Base-by-base conservation (phyloP, 2,113 vertebrate species). In the Euleptes europaea region DNA sequence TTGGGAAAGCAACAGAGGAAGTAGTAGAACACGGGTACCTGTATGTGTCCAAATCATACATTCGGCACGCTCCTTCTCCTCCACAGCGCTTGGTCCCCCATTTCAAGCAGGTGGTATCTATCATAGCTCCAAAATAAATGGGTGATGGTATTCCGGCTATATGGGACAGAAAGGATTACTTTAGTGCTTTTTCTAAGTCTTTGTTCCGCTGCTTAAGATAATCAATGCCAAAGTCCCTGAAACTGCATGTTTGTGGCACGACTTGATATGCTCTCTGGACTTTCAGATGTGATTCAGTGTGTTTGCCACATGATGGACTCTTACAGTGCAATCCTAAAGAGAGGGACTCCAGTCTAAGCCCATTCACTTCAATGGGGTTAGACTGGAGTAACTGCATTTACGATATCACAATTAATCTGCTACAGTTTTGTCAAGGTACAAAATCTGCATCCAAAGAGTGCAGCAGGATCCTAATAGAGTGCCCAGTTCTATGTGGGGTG, bases 131-230 rank as follows among this genome's bases (percentile, higher is more conserved):
- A 54, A 98, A 99, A 92, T 98, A 99, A 88, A 99, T 97, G 1
- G 98, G 97, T 82, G 98, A 97, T 63, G 98, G 98, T 82, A 99
- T 99, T 79, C 98, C 98, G 95, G 97, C 99, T 99, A 85, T 49
- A 90, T 86, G 78, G 26, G 69, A 42, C 19, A 86, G 79, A 11
- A 69, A 19, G 8, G n/a, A 83, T 21, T 84, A 51, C 40, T 44
- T 2, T 26, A 92, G 81, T 15, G 3, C 15, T 9, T 77, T 90
- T 28, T 40, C 17, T 86, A 73, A 91, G 17, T 0, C 15, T 82
- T 69, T 74, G 19, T 75, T 80, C 49, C 65, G 3, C 7, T 35
- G 10, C 54, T 80, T 65, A 77, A 31, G 69, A 88, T n/a, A 19
- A 11, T 44, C 1, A 35, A 7, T 10, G 1, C 15, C 15, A 19